A percentile compares a stretch with the other conserved stretches of the same genome.
Conservation (phyloP, 2,113 vertebrate species). For the Megaceryle torquata region DNA sequence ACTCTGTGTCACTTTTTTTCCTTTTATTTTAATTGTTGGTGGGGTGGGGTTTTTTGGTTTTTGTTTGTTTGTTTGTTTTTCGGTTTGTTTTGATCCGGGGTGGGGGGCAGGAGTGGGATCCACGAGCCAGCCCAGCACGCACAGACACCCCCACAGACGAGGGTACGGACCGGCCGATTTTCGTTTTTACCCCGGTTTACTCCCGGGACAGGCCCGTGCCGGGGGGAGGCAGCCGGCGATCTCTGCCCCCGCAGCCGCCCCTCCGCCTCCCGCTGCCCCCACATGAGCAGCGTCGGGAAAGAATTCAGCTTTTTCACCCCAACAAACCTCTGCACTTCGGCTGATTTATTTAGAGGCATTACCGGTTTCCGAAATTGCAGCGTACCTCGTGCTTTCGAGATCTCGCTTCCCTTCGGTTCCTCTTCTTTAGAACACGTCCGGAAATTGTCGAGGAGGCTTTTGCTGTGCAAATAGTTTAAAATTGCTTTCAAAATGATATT, state of each 20-base stretch:
- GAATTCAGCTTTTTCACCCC: not conserved
- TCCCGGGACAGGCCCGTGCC: not conserved
- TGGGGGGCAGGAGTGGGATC: not conserved
- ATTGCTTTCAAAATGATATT: not conserved
- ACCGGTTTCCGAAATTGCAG: not conserved
- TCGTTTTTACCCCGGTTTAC: not conserved
- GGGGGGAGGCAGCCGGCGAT: not conserved
- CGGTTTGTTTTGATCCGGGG: not conserved
- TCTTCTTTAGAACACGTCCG: accelerated
- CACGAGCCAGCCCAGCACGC: not conserved
- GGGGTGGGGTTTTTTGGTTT: too few relatives aligned
- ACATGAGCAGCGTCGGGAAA: not conserved
- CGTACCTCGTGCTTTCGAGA: not conserved
- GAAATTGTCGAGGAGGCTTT: not conserved
- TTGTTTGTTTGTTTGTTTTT: too few relatives aligned
- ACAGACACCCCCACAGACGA: accelerated
- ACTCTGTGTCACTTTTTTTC: not conserved
- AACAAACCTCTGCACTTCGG: too few relatives aligned
- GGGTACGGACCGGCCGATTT: accelerated
- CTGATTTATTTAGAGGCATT: not conserved
- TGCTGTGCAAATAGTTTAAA: not conserved
- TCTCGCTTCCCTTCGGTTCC: not conserved
- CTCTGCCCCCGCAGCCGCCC: not conserved
- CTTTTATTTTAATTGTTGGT: not conserved
- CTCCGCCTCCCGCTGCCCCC: not conserved